Percentiles rank a stretch among this genome's conserved stretches.
Evolutionary conservation across 2,113 vertebrate genomes (phyloP).

Genomic region (Myotis brandtii): DNA sequence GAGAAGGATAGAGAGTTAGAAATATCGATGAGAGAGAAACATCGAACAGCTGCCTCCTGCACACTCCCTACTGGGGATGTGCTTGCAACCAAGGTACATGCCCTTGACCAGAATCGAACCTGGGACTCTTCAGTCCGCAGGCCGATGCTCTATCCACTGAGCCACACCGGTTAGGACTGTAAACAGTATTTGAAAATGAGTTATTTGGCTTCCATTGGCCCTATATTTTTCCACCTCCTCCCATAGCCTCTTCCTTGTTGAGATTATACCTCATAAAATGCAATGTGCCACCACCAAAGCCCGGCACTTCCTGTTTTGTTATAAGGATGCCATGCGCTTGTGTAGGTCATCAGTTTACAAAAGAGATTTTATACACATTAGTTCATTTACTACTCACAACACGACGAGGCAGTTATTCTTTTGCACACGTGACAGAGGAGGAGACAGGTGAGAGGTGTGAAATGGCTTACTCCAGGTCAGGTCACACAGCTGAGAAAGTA

Average conservation of each 20-base stretch:
- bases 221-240: background rate
- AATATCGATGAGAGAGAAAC: too few relatives aligned
- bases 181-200: slow-evolving; percentile 61
- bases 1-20: too few relatives aligned
- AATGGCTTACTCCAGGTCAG: background rate
- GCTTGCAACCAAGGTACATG: too few relatives aligned
- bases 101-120: too few relatives aligned
- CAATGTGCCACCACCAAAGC: background rate
- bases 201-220: slow-evolving; percentile 46
- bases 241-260: slow-evolving; percentile 47
- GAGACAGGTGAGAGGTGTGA: slow-evolving; percentile 49
- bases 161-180: background rate
- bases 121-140: too few relatives aligned
- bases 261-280: slow-evolving; percentile 49
- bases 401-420: slow-evolving; percentile 63
- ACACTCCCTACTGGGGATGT: too few relatives aligned
- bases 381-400: slow-evolving; percentile 41
- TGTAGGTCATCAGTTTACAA: slow-evolving; percentile 34
- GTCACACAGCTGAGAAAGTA: slow-evolving; percentile 5
- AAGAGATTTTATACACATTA: slow-evolving; percentile 32
- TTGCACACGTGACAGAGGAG: slow-evolving; percentile 31
- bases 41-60: too few relatives aligned
- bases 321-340: background rate
- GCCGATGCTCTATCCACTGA: too few relatives aligned
- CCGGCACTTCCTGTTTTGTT: slow-evolving; percentile 60